Evolutionary conservation across 2,888 invertebrate species (phyloP).

Genomic region (Tanypteryx hageni): DNA sequence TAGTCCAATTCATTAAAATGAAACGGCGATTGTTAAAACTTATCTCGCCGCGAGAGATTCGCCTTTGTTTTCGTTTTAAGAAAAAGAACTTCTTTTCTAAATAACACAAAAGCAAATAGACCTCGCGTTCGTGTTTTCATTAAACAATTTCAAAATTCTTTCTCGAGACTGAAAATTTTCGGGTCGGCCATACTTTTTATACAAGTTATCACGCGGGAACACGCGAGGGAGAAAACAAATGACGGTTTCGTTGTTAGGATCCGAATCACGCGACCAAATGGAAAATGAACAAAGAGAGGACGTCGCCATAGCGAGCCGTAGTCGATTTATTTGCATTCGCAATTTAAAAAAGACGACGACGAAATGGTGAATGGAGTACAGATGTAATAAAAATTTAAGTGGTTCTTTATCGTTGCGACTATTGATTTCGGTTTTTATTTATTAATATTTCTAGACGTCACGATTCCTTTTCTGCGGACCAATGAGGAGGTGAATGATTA

Average conservation of each 20-base stretch:
- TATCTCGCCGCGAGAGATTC: background rate
- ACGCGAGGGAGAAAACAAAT: slow-evolving; percentile 19
- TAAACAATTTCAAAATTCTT: background rate
- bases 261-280: background rate
- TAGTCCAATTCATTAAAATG: background rate
- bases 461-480: too few relatives aligned
- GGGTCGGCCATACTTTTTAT: background rate
- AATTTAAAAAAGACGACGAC: background rate
- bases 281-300: background rate
- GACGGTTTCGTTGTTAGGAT: background rate
- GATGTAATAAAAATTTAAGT: too few relatives aligned
- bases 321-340: background rate
- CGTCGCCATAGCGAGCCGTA: background rate
- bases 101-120: background rate
- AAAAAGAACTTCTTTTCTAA: background rate
- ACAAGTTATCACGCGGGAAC: background rate
- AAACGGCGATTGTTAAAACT: background rate
- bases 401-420: too few relatives aligned
- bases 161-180: background rate
- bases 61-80: background rate
- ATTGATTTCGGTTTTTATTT: too few relatives aligned
- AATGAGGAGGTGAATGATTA: too few relatives aligned
- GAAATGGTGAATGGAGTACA: too few relatives aligned
- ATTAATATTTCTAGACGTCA: too few relatives aligned
- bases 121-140: background rate